Base-by-base conservation (phyloP, 2,888 invertebrate species). In the Arge pagana region DNA sequence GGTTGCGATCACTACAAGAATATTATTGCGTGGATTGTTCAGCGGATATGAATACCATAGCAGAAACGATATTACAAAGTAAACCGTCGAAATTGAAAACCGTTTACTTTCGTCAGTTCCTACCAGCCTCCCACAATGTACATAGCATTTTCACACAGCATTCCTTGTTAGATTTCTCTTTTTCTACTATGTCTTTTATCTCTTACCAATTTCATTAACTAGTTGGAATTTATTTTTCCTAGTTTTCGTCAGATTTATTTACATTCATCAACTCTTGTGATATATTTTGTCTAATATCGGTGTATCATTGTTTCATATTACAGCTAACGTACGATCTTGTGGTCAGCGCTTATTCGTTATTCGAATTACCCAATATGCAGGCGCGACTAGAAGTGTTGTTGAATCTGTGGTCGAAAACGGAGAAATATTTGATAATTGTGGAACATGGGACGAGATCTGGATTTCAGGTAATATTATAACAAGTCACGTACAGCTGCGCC, bases 11-110 rank as follows among this genome's bases (percentile, higher is more conserved):
- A 15, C 81, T 96, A 23, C 84, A 81, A 65, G 96, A 97, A 77
- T 91, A 90, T 71, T 88, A 88, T 62, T 89, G 90, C 70, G 89
- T 96, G 0, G 97, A 97, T 67, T 78, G 84, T 4, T 94, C 94
- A 0, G 68, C 79, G 1, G 79, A 86, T 16, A 95, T 96, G 91
- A 89, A 90, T 63, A 89, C 93, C 61, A 71, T 96, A 7, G 85
- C 93, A 0, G 83, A 87, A 54, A 74, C 85, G 0, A 81, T 96
- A 42, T 69, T 91, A 13, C 83, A 84, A 16, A 83, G 84, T 56
- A 81, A 85, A 15, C 79, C 82, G 52, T 74, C 82, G 57, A 77
- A 82, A 1, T 61, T 86, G 1, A 83, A 82, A 68, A 83, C 83
- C 7, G 83, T 87, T 24, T 90, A 82, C 67, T 88, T 89, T 73